Conservation (phyloP, 2,113 vertebrate genomes). For the Engystomops pustulosus region DNA sequence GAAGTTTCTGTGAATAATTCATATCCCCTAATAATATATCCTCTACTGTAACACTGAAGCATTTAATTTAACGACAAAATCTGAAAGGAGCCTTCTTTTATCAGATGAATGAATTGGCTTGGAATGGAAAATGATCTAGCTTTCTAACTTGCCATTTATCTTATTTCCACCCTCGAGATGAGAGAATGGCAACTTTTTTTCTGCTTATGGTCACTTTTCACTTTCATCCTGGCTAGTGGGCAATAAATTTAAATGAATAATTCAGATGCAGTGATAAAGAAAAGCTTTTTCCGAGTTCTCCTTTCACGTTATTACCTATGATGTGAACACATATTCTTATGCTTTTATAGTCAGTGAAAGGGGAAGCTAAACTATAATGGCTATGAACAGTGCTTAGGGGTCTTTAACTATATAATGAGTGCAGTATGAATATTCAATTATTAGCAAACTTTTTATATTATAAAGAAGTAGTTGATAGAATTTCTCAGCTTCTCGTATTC, state of each 20-base stretch:
- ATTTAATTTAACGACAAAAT: conserved; percentile 67
- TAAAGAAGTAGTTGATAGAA: too few relatives aligned
- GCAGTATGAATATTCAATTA: neutral
- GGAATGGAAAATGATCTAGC: conserved; percentile 65
- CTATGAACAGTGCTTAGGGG: conserved; percentile 61
- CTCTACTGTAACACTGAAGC: conserved; percentile 62
- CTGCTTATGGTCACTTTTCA: conserved; percentile 50
- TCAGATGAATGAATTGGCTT: conserved; percentile 65
- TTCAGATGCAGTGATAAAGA: conserved; percentile 61
- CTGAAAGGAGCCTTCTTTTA: conserved; percentile 65
- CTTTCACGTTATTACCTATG: conserved; percentile 62
- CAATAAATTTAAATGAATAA: conserved; percentile 65
- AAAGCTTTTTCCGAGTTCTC: conserved; percentile 54
- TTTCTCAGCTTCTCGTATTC: too few relatives aligned
- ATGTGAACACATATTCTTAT: conserved; percentile 52
- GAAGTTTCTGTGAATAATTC: conserved; percentile 70
- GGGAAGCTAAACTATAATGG: conserved; percentile 61
- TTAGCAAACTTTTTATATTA: neutral
- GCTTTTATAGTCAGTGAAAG: conserved; percentile 57
- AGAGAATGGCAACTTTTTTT: conserved; percentile 60
- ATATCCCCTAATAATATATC: conserved; percentile 61
- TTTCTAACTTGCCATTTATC: conserved; percentile 60
- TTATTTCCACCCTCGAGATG: conserved; percentile 3
- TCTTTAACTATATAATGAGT: conserved; percentile 44
- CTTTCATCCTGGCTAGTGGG: conserved; percentile 45